Conservation (phyloP, 2,888 invertebrate genomes). For the Allacma fusca region DNA sequence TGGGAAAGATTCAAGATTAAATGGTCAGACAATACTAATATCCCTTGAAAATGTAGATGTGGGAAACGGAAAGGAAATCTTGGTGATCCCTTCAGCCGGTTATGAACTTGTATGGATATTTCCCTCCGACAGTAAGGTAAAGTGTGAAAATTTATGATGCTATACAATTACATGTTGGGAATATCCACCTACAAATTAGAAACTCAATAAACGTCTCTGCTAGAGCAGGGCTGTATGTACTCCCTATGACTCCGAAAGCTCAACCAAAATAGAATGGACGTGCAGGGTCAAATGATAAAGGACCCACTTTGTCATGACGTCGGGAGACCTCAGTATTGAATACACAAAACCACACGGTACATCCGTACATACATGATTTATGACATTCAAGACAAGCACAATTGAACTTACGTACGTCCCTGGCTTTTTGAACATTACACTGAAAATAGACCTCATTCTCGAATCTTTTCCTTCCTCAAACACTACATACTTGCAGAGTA, state of each 20-base stretch:
- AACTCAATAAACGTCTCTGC: background rate
- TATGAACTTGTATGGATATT: no score
- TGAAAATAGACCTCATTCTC: no score
- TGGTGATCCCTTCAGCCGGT: background rate
- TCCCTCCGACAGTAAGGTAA: no score
- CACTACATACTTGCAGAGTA: no score
- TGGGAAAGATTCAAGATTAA: no score
- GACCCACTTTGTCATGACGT: background rate
- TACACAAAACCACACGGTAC: background rate
- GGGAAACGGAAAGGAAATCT: background rate
- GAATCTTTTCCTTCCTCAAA: no score
- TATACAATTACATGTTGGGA: constrained; percentile 14
- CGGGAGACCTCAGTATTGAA: background rate
- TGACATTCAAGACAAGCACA: background rate
- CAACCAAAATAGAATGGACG: background rate
- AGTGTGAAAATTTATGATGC: constrained; percentile 12
- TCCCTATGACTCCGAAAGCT: no score
- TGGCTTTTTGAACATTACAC: background rate
- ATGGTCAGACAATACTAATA: no score
- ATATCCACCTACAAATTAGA: background rate
- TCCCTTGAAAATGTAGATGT: background rate
- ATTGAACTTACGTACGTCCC: background rate
- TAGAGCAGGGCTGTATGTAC: no score
- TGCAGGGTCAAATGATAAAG: constrained; percentile 8
- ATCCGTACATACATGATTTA: background rate